phyloP scores from a whole-genome alignment of 1,140 invertebrate genomes.

The Nebria ingens region DNA sequence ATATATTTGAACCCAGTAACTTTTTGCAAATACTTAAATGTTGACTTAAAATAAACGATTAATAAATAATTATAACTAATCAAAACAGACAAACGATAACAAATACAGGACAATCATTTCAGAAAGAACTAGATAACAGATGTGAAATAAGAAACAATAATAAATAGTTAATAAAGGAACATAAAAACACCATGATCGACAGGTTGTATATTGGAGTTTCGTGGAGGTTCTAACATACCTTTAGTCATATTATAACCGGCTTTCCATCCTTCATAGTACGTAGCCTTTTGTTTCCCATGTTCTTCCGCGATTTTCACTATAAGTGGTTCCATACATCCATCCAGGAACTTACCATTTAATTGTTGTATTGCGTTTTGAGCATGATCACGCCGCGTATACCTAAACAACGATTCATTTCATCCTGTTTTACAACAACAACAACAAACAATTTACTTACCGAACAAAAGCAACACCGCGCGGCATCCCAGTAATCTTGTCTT shows the following conservation, averaged over 20 bases:
- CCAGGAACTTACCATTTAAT: slow-evolving; percentile 75
- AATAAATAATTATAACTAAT: no score
- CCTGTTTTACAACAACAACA: slow-evolving; percentile 7
- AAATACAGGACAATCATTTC: no score
- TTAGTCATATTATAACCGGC: not conserved
- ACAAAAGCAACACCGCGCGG: slow-evolving; percentile 86
- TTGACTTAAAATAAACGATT: no score
- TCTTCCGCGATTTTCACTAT: slow-evolving; percentile 80
- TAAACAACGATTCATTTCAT: slow-evolving; percentile 27
- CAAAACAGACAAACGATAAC: no score
- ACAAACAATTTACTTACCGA: slow-evolving; percentile 46
- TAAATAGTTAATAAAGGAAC: no score
- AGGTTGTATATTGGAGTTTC: not conserved
- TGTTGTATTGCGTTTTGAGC: slow-evolving; percentile 78
- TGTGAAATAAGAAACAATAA: no score
- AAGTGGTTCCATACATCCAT: slow-evolving; percentile 71
- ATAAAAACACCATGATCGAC: no score
- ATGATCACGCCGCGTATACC: slow-evolving; percentile 72
- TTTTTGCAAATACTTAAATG: no score
- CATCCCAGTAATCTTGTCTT: slow-evolving; percentile 76
- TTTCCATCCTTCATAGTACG: slow-evolving; percentile 4
- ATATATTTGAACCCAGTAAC: no score
- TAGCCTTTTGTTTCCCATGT: slow-evolving; percentile 80
- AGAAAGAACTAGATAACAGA: no score
- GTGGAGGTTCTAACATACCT: not conserved